Base-by-base conservation (phyloP, 2,797 vertebrate species). In the Cheirogaleus major region DNA sequence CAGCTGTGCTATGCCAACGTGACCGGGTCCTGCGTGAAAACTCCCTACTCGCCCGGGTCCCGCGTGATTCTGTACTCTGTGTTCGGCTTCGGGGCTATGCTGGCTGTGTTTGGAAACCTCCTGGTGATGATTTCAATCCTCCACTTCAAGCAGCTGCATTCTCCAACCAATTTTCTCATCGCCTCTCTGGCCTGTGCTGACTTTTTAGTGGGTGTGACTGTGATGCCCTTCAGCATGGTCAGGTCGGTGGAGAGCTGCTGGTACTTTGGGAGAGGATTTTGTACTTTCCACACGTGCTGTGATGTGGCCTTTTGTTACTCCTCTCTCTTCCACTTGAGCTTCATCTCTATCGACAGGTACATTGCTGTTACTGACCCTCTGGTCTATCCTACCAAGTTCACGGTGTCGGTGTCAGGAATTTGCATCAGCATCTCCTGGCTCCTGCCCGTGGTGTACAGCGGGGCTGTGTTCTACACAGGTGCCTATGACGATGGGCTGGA, bases 291-390 rank as follows among this genome's bases (percentile, higher is more conserved):
- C 87, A 93, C 20, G 0, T 63, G 69, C 48, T 95, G 25, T 27
- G 43, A 75, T 11, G 5, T 10, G 23, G 75, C 91, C 0, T 88
- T 95, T 13, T 91, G 82, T 35, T 92, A 67, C 23, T 84, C 76
- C 10, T 92, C 69, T 22, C 67, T 95, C 65, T 75, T 94, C 17
- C 99, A 99, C 72, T 98, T 99, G 75, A 99, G 99, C 96, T 99
- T 99, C 97, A 99, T 99, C 45, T 97, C 96, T 30, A 57, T 97
- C 0, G 91, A 98, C 88, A 91, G 96, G 59, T 91, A 92, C 48
- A 45, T 78, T 7, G 82, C 82, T 7, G 69, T 97, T 3, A 95
- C 88, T 3, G 92, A 96, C 48, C 84, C 92, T 43, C 78, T 97
- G 69, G 17, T 85, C 85, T 96, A 76, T 25, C 97, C 82, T 15